Evolutionary conservation across 2,888 invertebrate species (phyloP), one percentile per base, ranked within the genome.

Genomic region (Ennomos quercinarius): DNA sequence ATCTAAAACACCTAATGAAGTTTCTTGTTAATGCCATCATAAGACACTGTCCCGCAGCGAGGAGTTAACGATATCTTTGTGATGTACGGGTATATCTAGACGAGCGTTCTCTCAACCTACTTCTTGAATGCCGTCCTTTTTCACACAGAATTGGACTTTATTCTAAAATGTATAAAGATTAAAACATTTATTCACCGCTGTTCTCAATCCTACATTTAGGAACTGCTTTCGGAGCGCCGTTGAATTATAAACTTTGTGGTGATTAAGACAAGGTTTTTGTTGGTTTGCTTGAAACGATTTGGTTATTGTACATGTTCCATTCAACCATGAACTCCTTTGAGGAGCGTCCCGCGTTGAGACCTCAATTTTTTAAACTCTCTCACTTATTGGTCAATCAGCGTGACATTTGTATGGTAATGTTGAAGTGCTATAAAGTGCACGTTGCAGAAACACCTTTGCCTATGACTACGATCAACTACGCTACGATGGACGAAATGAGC

Each of bases 241-340:
- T 59, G 78, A 63, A 88, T 81, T 82, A 67, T 87, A 72, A 74
- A 73, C 84, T 81, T 80, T 91, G 80, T 71, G 54, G 43, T 74
- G 45, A 48, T 58, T 57, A 72, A 45, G 35, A 64, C 68, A 89
- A 79, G 81, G 77, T 70, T 62, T 66, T 80, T 72, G 86, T 67
- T 77, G 60, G 57, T 71, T 72, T 56, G 57, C 57, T 44, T 17
- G 9, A 37, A 62, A 68, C 69, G 72, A 73, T 77, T 81, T 78
- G 74, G 83, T 80, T 77, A 83, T 80, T 80, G 84, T 87, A 87
- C 88, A 90, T 89, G 86, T 87, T 86, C 83, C 84, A 86, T 88
- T 89, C 90, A 91, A 91, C 91, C 91, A 90, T 91, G 91, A 91
- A 90, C 91, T 89, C 87, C 89, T 90, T 89, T 78, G 90, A 88